Conservation (phyloP, 1,140 invertebrate genomes). For the Scaptomyza montana region DNA sequence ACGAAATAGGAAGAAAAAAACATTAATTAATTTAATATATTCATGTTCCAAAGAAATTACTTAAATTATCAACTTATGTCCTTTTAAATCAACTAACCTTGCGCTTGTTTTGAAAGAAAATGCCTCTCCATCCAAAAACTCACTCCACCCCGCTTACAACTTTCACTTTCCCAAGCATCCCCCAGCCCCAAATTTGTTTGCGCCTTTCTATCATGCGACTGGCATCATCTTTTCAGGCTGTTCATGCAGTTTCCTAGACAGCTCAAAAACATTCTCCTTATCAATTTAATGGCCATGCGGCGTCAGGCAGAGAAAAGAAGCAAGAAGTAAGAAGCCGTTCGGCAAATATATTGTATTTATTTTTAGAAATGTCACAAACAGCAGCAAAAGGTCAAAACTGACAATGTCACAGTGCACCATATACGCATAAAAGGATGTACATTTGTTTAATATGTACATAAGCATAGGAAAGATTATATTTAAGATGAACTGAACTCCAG, state of each 20-base stretch:
- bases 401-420: slow-evolving; percentile 59
- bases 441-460: slow-evolving; percentile 12
- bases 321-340: too few relatives aligned
- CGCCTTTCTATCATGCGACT: slow-evolving; percentile 44
- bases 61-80: background rate
- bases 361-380: slow-evolving; percentile 72
- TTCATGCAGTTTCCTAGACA: slow-evolving; percentile 57
- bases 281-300: slow-evolving; percentile 81
- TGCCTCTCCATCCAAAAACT: background rate
- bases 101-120: background rate
- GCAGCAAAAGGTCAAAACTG: slow-evolving; percentile 39
- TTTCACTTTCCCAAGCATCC: background rate
- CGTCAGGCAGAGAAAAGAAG: slow-evolving; percentile 36
- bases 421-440: background rate
- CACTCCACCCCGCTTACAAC: background rate
- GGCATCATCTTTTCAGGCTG: slow-evolving; percentile 48
- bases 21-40: too few relatives aligned
- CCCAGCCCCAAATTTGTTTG: background rate
- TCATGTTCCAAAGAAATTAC: too few relatives aligned
- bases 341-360: background rate
- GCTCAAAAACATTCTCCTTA: slow-evolving; percentile 58
- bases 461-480: slow-evolving; percentile 64
- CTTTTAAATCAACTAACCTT: background rate
- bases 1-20: too few relatives aligned
- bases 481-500: slow-evolving; percentile 24